Conservation (phyloP, 1,140 invertebrate genomes). For the Pseudoatta argentina region DNA sequence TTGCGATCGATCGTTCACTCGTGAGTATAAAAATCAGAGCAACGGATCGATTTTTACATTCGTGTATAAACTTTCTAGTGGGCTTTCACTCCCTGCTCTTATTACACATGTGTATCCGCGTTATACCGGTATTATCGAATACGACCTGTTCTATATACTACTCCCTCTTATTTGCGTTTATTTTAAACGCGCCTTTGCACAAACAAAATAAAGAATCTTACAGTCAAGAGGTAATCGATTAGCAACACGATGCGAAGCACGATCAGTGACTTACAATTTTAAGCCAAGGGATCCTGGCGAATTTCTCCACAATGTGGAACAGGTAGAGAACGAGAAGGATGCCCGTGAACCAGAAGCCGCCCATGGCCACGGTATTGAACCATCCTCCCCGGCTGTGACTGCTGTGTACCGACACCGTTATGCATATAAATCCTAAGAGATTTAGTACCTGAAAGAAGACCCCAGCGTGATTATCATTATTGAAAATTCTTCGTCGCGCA, state of each 20-base stretch:
- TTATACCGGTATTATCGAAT: conserved; percentile 24
- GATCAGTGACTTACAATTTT: conserved; percentile 90
- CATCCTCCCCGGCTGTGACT: conserved; percentile 88
- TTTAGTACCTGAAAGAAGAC: conserved; percentile 89
- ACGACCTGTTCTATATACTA: neutral
- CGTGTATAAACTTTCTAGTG: conserved; percentile 53
- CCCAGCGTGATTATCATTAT: conserved; percentile 28
- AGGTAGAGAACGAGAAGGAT: conserved; percentile 93
- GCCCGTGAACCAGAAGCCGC: conserved; percentile 94
- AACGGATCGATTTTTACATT: conserved; percentile 45
- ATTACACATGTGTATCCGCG: neutral
- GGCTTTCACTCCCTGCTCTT: conserved; percentile 27
- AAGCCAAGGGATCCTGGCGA: conserved; percentile 95
- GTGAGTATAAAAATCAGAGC: conserved; percentile 33
- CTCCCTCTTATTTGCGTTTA: neutral
- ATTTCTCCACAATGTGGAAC: conserved; percentile 94
- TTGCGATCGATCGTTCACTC: conserved; percentile 42
- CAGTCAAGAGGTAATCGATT: no score
- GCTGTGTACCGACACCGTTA: conserved; percentile 88
- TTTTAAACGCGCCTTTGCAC: conserved; percentile 2
- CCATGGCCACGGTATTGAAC: conserved; percentile 94
- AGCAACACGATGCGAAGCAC: neutral
- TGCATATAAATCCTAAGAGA: conserved; percentile 94
- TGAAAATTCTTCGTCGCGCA: conserved; percentile 23
- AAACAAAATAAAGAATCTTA: neutral